Conservation (phyloP, 92 coral and sea anemone genomes). For the Actinostola sp. region DNA sequence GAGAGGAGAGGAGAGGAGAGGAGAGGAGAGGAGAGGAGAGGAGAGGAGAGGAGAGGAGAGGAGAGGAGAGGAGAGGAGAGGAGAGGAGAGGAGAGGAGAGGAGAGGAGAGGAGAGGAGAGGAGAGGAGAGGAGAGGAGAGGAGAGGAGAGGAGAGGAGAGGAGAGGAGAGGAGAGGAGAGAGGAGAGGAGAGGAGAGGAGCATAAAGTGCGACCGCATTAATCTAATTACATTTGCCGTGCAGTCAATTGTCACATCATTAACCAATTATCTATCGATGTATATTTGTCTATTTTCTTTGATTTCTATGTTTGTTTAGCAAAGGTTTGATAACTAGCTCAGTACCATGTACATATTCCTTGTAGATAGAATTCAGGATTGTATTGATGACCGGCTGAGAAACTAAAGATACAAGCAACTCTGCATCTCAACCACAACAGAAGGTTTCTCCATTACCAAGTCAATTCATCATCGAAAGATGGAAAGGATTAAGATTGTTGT, state of each 20-base stretch:
- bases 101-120: constrained; percentile 11
- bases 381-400: no score
- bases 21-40: constrained; percentile 8
- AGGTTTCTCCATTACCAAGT: neutral
- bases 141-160: neutral
- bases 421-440: neutral
- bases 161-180: neutral
- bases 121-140: neutral
- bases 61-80: constrained; percentile 7
- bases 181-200: neutral
- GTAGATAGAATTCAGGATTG: no score
- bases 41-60: constrained; percentile 9
- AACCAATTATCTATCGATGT: neutral
- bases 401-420: no score
- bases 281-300: neutral
- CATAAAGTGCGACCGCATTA: neutral
- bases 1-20: neutral
- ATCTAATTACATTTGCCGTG: neutral
- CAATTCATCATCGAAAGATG: neutral
- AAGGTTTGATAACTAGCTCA: neutral
- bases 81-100: constrained; percentile 11
- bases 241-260: constrained; percentile 10
- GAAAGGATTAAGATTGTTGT: constrained; percentile 15
- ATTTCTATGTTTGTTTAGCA: neutral
- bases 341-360: neutral